phyloP scores from a whole-genome alignment of 2,797 vertebrate species.

The Sebastiscus albofasciatus region DNA sequence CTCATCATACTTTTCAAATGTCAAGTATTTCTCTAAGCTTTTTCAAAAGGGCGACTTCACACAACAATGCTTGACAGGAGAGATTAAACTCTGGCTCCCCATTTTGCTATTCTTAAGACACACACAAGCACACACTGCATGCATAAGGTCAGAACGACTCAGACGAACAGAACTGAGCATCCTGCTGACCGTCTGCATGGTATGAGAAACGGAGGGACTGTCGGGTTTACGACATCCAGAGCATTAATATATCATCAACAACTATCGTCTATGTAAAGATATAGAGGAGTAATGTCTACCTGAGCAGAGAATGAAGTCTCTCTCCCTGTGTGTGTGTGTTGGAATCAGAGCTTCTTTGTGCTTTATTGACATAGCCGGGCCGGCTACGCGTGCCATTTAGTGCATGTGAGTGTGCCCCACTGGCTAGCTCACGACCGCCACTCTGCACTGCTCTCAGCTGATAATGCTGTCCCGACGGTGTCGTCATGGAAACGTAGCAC shows the following conservation, averaged over 20 bases:
- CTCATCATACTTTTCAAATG: conserved; percentile 22
- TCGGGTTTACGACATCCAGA: background rate
- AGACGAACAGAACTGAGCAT: background rate
- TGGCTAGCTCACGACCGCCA: no score
- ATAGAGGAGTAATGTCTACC: background rate
- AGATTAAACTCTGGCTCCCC: background rate
- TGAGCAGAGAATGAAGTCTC: no score
- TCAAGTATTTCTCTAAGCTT: conserved; percentile 16
- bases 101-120: background rate
- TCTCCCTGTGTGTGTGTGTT: no score
- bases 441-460: no score
- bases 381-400: no score
- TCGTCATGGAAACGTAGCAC: no score
- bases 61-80: background rate
- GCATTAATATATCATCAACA: background rate
- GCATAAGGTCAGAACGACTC: background rate
- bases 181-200: conserved; percentile 7
- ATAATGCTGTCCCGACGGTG: no score
- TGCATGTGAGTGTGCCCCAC: no score
- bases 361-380: no score
- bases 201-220: background rate
- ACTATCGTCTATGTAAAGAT: background rate
- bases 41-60: conserved; percentile 12
- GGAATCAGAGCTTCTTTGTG: background rate
- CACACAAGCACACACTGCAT: background rate